Evolutionary conservation across 2,113 vertebrate genomes (phyloP).

Genomic region (Picathartes gymnocephalus): DNA sequence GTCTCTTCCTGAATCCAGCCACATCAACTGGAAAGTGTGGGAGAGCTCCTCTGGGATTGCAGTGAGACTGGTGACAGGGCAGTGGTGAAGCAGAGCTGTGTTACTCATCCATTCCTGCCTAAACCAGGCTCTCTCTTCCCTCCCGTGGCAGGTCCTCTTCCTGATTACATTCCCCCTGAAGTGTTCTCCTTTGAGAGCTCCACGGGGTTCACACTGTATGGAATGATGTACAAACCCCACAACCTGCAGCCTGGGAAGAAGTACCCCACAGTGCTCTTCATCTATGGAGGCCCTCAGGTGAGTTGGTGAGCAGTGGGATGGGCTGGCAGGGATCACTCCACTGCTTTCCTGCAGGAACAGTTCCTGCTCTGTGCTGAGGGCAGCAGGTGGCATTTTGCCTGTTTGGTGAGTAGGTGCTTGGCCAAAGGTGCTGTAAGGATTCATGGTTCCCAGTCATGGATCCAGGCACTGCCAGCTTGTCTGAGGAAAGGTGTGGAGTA

Average conservation of each 20-base stretch:
- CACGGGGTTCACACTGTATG: constrained; percentile 76
- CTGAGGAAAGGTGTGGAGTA: not conserved
- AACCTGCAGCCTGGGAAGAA: constrained; percentile 81
- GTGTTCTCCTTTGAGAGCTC: constrained; percentile 82
- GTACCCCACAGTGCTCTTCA: constrained; percentile 80
- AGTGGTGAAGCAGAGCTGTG: not conserved
- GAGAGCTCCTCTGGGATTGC: not conserved
- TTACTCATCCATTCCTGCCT: not conserved
- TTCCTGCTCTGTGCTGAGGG: not conserved
- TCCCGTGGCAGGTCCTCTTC: constrained; percentile 69
- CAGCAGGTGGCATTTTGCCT: not conserved
- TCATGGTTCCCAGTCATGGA: not conserved
- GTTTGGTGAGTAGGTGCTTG: not conserved
- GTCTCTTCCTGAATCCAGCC: not conserved
- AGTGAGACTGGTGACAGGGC: not conserved
- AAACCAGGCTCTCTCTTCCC: not conserved
- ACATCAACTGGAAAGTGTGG: not conserved
- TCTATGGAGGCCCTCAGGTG: constrained; percentile 83
- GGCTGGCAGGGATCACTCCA: not conserved
- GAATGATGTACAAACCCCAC: constrained; percentile 83
- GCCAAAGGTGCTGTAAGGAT: not conserved
- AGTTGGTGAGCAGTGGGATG: not conserved
- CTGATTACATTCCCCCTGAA: constrained; percentile 79
- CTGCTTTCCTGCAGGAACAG: not conserved
- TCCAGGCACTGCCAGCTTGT: not conserved